Conservation (phyloP, 1,140 invertebrate genomes). For the Saccostrea cuccullata region DNA sequence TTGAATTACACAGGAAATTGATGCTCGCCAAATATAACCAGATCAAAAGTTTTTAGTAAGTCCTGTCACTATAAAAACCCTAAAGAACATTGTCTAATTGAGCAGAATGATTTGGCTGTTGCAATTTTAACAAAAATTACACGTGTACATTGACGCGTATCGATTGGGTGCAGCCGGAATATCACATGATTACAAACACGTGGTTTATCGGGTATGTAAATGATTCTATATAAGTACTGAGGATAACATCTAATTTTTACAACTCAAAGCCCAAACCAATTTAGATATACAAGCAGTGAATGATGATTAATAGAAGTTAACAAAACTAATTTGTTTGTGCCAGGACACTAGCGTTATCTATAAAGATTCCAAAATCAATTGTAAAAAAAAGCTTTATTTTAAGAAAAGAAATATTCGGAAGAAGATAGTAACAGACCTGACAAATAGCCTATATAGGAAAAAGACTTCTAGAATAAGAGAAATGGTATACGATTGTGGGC, state of each 20-base stretch:
- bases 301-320: background rate
- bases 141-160: slow-evolving; percentile 12
- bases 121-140: slow-evolving; percentile 13
- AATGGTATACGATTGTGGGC: slow-evolving; percentile 31
- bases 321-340: too few species aligned
- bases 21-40: background rate
- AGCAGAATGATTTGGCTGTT: background rate
- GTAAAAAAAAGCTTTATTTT: background rate
- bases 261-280: background rate
- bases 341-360: too few species aligned
- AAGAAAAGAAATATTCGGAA: background rate
- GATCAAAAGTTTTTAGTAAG: background rate
- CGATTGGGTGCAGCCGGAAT: background rate
- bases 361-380: too few species aligned
- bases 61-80: background rate
- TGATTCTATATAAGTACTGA: slow-evolving; percentile 14
- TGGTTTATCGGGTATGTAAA: slow-evolving; percentile 31
- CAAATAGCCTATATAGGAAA: too few species aligned
- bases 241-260: background rate
- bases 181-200: slow-evolving; percentile 8
- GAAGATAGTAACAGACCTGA: too few species aligned
- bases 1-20: background rate
- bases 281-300: background rate
- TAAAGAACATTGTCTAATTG: slow-evolving; percentile 2
- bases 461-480: background rate